phyloP scores from a whole-genome alignment of 2,797 vertebrate genomes.

The Xiphorhynchus erythropygius region DNA sequence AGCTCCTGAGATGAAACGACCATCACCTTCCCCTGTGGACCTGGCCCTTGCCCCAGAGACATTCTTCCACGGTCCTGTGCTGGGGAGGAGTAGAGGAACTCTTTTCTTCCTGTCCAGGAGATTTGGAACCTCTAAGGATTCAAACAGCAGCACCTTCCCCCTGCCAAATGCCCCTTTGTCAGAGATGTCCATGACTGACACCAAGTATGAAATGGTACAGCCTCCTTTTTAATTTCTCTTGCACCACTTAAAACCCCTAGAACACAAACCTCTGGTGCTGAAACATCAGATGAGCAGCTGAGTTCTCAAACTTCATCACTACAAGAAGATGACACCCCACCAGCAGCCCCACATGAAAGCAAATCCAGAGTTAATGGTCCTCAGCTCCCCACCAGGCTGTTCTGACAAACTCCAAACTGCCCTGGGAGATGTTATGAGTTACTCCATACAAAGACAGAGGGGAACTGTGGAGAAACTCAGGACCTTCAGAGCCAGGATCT shows the following conservation, averaged over 20 bases:
- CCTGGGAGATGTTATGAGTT: background rate
- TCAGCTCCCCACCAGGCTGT: background rate
- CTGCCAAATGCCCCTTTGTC: background rate
- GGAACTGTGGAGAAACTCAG: background rate
- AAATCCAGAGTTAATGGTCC: background rate
- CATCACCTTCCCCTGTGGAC: background rate
- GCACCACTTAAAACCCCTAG: background rate
- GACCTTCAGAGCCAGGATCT: background rate
- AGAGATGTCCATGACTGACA: background rate
- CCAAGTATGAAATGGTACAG: background rate
- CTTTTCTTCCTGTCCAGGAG: background rate
- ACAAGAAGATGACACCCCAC: background rate
- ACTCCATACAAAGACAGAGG: background rate
- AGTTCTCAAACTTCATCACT: background rate
- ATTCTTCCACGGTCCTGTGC: accelerated
- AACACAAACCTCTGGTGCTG: background rate
- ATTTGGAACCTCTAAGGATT: background rate
- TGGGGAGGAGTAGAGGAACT: background rate
- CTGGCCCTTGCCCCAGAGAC: background rate
- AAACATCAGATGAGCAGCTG: background rate
- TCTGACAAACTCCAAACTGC: background rate
- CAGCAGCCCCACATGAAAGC: background rate
- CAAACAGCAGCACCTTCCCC: background rate
- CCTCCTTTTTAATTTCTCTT: background rate
- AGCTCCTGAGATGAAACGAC: background rate